Base-by-base conservation (phyloP, 1,140 invertebrate genomes). In the Pogonomyrmex californicus region DNA sequence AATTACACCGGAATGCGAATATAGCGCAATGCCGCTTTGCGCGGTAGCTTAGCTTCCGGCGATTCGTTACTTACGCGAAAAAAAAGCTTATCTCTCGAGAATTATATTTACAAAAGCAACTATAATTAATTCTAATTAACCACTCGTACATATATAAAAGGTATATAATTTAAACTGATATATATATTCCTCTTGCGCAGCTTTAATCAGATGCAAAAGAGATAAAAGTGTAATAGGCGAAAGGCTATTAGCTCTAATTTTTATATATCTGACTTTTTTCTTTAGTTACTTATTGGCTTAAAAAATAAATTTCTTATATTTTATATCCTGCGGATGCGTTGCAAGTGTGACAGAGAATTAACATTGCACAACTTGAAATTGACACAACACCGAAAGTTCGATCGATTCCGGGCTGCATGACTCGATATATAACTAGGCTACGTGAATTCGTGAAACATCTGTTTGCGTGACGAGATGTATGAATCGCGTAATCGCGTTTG, bases 1-100 rank as follows among this genome's bases (percentile, higher is more conserved):
- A 89, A 88, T 89, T 89, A 89, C 83, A 41, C 23, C 30, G 68
- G 83, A 76, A 86, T 76, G 70, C 60, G 88, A 88, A 86, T 81
- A 82, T 81, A 88, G 33, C 68, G 68, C 56, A 68, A 86, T 58
- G 82, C 76, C 54, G 58, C 70, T 88, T 88, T 81, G 62, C 56
- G 17, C 58, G 56, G 36, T 49, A 54, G 65, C 60, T 88, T 77
- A 58, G 77, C 66, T 63, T 47, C 73, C 70, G 70, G 47, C n/a
- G 76, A 49, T 47, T 65, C 63, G 63, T 58, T 89, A 68, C 79
- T 83, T 75, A 75, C 56, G 56, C 56, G 41, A 75, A 83, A 75
- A 75, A 75, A 75, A 83, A 82, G 47, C 66, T 7, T 30, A 60
- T 75, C 79, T 73, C 54, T 75, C 44, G 68, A 38, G 68, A 83